Evolutionary conservation across 1,140 invertebrate genomes (phyloP), one percentile per base, ranked within the genome.

Genomic region (Bombus affinis): DNA sequence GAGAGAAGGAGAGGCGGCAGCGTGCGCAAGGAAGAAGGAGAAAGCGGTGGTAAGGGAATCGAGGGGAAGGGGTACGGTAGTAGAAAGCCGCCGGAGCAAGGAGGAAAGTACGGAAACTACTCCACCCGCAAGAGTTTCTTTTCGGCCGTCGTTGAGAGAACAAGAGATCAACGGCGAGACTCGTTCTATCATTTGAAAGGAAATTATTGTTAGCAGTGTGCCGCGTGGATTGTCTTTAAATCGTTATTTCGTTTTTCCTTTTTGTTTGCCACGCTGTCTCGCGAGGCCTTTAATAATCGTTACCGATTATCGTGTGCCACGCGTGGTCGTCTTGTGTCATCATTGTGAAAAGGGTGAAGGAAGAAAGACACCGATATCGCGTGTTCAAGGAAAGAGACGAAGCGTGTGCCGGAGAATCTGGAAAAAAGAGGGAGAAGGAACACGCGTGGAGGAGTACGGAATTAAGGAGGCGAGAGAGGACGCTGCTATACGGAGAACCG

Each of bases 41-140:
- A 53, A 66, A 78, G 28, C 44, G 57, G 86, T 6, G 70, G 65
- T 72, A 66, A 42, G 79, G 22, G 32, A 53, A 53, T 53, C 32
- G 75, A 85, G 62, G 86, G 84, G 32, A 37, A 44, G 42, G 84
- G 74, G 73, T 22, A 79, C 47, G 82, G 76, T 65, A 42, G 81
- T 86, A 85, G 85, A 90, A 81, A 79, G 47, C 53, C 42, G 42
- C 28, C 42, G 68, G 74, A 79, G 73, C 81, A 75, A 66, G 85
- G 80, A 79, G 88, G 59, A 81, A 68, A 88, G 85, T 74, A 87
- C 86, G 83, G 47, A 84, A 83, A 81, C 85, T 89, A 85, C 85
- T 84, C 85, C 89, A 89, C 89, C 88, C 89, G 89, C 89, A 71
- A 78, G 88, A 83, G 88, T 83, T 89, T 87, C 81, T 78, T 74